These are phyloP conservation scores for Centropus bengalensis DNA, from an alignment of 2,113 vertebrate species.

Conservation along the genomic window DNA sequence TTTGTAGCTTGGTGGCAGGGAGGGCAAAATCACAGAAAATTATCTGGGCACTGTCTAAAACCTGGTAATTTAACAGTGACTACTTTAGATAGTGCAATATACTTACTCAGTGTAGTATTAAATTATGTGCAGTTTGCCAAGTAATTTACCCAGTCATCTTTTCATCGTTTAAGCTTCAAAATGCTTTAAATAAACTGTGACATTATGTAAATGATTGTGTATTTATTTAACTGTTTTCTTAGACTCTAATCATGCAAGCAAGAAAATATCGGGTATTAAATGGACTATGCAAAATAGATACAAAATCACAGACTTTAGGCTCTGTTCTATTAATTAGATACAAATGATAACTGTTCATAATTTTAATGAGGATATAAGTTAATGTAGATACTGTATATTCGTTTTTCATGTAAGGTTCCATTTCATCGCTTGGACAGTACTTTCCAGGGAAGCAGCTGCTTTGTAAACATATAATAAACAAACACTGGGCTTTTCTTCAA, in stretches of 20 bases:
- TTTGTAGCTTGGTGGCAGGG: neutral
- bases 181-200: slow-evolving; percentile 65
- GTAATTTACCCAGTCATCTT: slow-evolving; percentile 36
- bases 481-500: neutral
- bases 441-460: neutral
- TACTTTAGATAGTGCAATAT: slow-evolving; percentile 28
- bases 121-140: slow-evolving; percentile 42
- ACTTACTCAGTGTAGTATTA: slow-evolving; percentile 37
- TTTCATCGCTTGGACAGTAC: neutral
- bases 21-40: neutral
- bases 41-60: neutral
- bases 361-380: slow-evolving; percentile 31
- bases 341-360: neutral
- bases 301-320: slow-evolving; percentile 1
- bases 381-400: slow-evolving; percentile 22
- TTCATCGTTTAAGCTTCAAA: slow-evolving; percentile 49
- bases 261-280: slow-evolving; percentile 23
- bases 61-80: neutral
- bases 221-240: slow-evolving; percentile 52
- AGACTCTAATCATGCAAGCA: neutral
- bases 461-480: neutral
- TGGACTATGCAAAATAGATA: slow-evolving; percentile 24
- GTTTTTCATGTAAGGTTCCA: neutral
- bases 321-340: neutral
- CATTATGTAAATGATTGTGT: slow-evolving; percentile 21